These are phyloP conservation scores for Sussaba pulchella DNA, from an alignment of 2,888 invertebrate species.

Conservation along the genomic window DNA sequence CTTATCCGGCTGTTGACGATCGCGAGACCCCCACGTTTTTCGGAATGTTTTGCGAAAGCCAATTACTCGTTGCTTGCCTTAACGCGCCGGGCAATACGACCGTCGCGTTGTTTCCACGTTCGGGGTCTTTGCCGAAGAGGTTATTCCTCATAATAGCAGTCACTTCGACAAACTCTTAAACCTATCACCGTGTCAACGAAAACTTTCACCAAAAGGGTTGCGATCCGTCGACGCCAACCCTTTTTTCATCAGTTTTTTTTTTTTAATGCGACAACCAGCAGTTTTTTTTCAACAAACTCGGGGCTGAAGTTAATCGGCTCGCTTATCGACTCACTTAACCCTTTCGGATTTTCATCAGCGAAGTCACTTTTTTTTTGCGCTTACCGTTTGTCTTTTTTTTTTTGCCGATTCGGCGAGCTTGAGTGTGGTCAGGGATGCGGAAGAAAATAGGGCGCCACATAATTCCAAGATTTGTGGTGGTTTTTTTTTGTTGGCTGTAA, in stretches of 20 bases:
- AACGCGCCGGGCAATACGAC: conserved; percentile 26
- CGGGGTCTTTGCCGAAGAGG: conserved; percentile 13
- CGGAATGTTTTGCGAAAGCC: conserved; percentile 58
- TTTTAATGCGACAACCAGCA: conserved; percentile 26
- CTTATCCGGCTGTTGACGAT: conserved; percentile 12
- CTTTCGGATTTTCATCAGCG: conserved; percentile 66
- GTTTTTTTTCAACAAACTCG: conserved; percentile 42
- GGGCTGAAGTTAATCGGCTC: conserved; percentile 62
- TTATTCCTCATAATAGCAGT: conserved; percentile 64
- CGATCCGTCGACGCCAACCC: background rate
- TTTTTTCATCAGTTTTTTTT: conserved; percentile 33
- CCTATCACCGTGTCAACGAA: conserved; percentile 57
- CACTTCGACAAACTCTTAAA: conserved; percentile 43
- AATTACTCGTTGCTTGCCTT: conserved; percentile 57
- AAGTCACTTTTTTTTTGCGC: conserved; percentile 68
- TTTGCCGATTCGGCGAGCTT: background rate
- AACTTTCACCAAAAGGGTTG: conserved; percentile 54
- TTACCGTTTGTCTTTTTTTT: conserved; percentile 13
- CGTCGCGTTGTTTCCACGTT: conserved; percentile 6
- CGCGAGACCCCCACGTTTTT: conserved; percentile 63
- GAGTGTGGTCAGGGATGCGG: no score
- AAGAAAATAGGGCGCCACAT: conserved; percentile 49
- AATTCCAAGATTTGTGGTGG: conserved; percentile 52
- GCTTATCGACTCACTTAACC: conserved; percentile 66
- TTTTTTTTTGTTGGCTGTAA: no score